A percentile compares a stretch with the other conserved stretches of the same genome.
phyloP scores from a whole-genome alignment of 2,888 invertebrate genomes.

The Cephus rjabovi region DNA sequence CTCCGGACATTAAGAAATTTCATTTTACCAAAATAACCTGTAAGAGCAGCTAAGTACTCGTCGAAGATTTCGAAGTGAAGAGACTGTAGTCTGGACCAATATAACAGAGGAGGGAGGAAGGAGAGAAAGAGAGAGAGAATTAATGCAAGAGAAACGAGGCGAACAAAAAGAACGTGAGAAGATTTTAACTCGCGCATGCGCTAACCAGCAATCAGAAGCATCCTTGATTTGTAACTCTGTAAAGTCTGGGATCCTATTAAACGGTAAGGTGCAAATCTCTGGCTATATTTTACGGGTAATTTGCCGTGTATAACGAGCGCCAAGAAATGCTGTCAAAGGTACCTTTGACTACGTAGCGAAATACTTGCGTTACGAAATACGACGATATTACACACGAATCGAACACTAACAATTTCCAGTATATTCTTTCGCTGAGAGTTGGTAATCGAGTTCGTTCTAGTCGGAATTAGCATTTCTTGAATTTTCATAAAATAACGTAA shows the following conservation, averaged over 20 bases:
- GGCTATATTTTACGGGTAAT: slow-evolving; percentile 28
- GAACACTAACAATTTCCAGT: background rate
- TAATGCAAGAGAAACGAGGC: background rate
- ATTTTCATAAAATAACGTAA: too few relatives aligned
- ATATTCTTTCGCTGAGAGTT: background rate
- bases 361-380: background rate
- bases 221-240: background rate
- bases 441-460: background rate
- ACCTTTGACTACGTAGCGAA: background rate
- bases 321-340: slow-evolving; percentile 27
- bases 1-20: background rate
- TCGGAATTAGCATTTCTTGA: background rate
- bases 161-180: background rate
- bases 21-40: background rate
- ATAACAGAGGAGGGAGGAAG: background rate
- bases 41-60: background rate
- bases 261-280: background rate
- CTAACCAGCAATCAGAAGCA: background rate
- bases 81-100: background rate
- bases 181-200: background rate
- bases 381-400: background rate
- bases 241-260: background rate
- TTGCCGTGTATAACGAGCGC: slow-evolving; percentile 29
- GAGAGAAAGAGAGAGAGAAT: background rate
- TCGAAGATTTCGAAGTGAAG: background rate